Conservation (phyloP, 2,888 invertebrate genomes). For the Drosophila flavopinicola region DNA sequence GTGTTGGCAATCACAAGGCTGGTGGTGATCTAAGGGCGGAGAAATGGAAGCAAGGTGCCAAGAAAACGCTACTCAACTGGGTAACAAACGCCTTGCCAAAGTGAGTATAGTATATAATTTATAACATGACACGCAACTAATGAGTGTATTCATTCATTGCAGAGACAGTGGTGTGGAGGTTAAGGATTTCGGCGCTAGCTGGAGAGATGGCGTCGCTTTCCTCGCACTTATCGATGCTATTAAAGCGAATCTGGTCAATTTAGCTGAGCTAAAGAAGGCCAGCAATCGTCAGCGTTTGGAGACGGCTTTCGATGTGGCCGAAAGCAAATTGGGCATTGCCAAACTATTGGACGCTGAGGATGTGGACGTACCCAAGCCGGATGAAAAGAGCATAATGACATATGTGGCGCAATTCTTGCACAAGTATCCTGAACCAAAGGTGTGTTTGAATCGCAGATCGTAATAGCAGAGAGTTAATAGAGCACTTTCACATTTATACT, state of each 20-base stretch:
- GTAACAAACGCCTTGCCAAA: constrained; percentile 95
- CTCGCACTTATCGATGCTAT: constrained; percentile 97
- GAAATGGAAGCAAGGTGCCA: constrained; percentile 94
- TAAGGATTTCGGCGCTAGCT: constrained; percentile 96
- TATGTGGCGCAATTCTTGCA: constrained; percentile 99
- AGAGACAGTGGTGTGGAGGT: constrained; percentile 95
- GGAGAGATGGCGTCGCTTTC: constrained; percentile 98
- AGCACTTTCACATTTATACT: background rate
- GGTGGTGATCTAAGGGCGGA: constrained; percentile 87
- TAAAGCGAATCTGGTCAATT: constrained; percentile 95
- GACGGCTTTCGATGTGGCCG: constrained; percentile 96
- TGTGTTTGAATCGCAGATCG: no score
- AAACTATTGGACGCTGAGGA: constrained; percentile 97
- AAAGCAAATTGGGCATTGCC: constrained; percentile 95
- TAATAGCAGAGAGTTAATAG: no score
- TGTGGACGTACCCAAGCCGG: constrained; percentile 97
- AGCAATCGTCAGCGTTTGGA: constrained; percentile 93
- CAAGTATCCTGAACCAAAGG: constrained; percentile 95
- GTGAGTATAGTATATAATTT: constrained; percentile 84
- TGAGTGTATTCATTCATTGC: constrained; percentile 55
- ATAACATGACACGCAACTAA: background rate
- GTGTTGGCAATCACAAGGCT: constrained; percentile 86
- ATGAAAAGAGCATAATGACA: constrained; percentile 99
- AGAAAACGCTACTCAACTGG: constrained; percentile 96
- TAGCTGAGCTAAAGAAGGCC: constrained; percentile 91